Base-by-base conservation (phyloP, 1,140 invertebrate species). In the Leptinotarsa texana region DNA sequence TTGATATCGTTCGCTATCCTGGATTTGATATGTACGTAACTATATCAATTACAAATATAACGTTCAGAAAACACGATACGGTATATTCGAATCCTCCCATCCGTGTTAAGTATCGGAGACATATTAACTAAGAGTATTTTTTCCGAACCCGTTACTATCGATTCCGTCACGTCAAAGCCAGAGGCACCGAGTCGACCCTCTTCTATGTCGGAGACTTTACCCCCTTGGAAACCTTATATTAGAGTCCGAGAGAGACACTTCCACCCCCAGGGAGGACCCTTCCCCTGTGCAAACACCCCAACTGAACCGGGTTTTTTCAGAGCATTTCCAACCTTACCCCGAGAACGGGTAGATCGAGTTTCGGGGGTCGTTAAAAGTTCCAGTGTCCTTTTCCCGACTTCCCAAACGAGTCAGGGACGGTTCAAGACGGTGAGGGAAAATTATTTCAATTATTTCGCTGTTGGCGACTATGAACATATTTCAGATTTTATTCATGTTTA, bases 221-320 rank as follows among this genome's bases (percentile, higher is more conserved):
- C 79, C 51, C 78, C 78, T 76, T 78, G 76, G 80, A 81, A 81
- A 81, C 80, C 79, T 80, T 81, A 81, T 81, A 81, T 81, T 81
- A 80, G 75, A 77, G 18, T 24, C 24, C 65, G 74, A 80, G 79
- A 57, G 51, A 57, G 51, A 57, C 51, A 57, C 51, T 57, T 57
- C 51, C 51, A 57, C 51, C 51, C 51, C 51, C 51, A 57, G 51
- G 13, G 51, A 57, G 51, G 51, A 57, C 51, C 51, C 51, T 57
- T 57, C 6, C 13, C 13, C 51, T 57, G 1, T 57, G 51, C 51
- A 57, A 57, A 57, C 51, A 57, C 51, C 51, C 51, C 51, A 18
- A 57, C 17, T 8, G 6, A 57, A 18, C 51, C 51, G 51, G 1
- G 51, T 57, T 57, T 57, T 57, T 57, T 57, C 51, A 57, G 51